Percentiles rank a stretch among this genome's conserved stretches.
Evolutionary conservation across 92 coral and sea anemone species (phyloP).

Genomic region (Phenganax marumi): DNA sequence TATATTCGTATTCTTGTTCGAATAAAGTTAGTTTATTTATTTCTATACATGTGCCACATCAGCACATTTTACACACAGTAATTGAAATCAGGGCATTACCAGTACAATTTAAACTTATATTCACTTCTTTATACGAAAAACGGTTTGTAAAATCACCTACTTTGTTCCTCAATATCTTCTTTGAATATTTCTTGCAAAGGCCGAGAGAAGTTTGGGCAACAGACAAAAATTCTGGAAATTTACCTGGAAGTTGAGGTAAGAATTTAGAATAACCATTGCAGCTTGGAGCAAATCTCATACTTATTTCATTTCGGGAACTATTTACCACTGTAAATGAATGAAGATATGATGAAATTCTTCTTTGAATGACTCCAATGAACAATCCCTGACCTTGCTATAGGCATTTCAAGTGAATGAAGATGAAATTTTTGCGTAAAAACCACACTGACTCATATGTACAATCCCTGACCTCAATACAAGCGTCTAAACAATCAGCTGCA

Average conservation of each 20-base stretch:
- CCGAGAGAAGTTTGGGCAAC: slow-evolving; percentile 66
- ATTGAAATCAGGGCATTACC: no score
- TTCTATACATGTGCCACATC: no score
- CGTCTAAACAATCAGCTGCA: not conserved
- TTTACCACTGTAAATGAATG: not conserved
- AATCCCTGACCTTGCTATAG: not conserved
- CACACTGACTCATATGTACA: no score
- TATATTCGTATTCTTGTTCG: no score
- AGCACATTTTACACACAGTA: no score
- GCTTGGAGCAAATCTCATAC: no score
- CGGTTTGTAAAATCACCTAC: no score
- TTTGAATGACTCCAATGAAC: not conserved
- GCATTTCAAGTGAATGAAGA: not conserved
- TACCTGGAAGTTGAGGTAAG: slow-evolving; percentile 14
- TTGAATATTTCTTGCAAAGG: slow-evolving; percentile 76
- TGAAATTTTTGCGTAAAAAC: not conserved
- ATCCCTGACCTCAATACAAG: not conserved
- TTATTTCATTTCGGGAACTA: no score
- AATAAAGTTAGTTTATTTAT: no score
- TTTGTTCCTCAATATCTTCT: slow-evolving; percentile 73
- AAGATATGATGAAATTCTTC: not conserved
- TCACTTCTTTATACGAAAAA: no score
- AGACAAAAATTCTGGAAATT: slow-evolving; percentile 10
- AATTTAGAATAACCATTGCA: not conserved
- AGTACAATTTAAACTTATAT: no score